phyloP scores from a whole-genome alignment of 2,113 vertebrate genomes.

The Passer montanus region DNA sequence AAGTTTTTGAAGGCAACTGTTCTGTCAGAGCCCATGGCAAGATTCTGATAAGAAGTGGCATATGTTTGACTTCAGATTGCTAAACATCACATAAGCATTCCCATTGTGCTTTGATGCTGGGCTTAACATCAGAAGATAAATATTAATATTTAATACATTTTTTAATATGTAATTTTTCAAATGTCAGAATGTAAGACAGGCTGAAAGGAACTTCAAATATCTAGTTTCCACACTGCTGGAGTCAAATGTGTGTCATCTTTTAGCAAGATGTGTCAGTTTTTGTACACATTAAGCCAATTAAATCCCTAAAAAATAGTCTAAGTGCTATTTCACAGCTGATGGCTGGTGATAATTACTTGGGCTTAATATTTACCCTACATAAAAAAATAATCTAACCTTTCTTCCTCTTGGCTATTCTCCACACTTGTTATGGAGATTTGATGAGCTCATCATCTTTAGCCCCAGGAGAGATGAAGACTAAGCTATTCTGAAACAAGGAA shows the following conservation, averaged over 20 bases:
- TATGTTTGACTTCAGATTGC: constrained; percentile 26
- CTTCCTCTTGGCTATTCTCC: constrained; percentile 31
- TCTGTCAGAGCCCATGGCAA: neutral
- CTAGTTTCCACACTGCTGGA: constrained; percentile 8
- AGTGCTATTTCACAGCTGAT: constrained; percentile 54
- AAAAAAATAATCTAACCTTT: constrained; percentile 42
- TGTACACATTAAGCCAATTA: constrained; percentile 54
- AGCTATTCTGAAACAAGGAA: constrained; percentile 8
- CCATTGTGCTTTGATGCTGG: constrained; percentile 28
- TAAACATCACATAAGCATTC: constrained; percentile 22
- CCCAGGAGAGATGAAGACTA: neutral
- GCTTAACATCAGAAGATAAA: constrained; percentile 43
- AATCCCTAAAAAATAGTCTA: constrained; percentile 27
- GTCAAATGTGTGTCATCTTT: constrained; percentile 28
- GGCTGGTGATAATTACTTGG: constrained; percentile 43
- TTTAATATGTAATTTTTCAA: constrained; percentile 44
- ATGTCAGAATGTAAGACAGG: constrained; percentile 20
- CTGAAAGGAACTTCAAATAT: constrained; percentile 39
- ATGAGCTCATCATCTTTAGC: constrained; percentile 32
- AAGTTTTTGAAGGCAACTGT: neutral
- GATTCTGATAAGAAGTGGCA: neutral
- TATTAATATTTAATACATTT: constrained; percentile 41
- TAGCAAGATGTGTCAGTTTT: constrained; percentile 4
- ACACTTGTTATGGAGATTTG: constrained; percentile 15
- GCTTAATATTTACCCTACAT: constrained; percentile 49